phyloP scores from a whole-genome alignment of 2,888 invertebrate genomes.

The Tenthredo distinguenda region DNA sequence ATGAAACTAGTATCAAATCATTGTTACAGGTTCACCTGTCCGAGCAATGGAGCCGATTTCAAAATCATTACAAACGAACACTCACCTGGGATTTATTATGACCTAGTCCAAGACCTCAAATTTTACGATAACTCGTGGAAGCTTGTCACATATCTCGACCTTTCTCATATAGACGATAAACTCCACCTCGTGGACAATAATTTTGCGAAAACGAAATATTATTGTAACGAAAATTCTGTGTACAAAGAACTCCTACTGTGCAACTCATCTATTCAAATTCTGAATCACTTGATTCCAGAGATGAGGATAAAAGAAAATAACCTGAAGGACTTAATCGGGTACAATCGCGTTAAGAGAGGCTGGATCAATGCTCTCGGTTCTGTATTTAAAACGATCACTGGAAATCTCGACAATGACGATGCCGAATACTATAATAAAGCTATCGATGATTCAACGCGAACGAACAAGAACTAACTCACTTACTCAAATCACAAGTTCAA shows the following conservation, averaged over 20 bases:
- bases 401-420: slow-evolving; percentile 51
- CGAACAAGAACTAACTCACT: slow-evolving; percentile 53
- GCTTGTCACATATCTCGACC: slow-evolving; percentile 41
- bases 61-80: slow-evolving; percentile 39
- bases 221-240: not conserved
- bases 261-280: not conserved
- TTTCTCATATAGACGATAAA: slow-evolving; percentile 39
- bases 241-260: slow-evolving; percentile 8
- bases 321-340: not conserved
- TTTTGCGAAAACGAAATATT: slow-evolving; percentile 1
- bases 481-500: slow-evolving; percentile 60
- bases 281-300: not conserved
- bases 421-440: slow-evolving; percentile 56
- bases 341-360: slow-evolving; percentile 40
- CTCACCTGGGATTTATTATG: slow-evolving; percentile 55
- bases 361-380: slow-evolving; percentile 46
- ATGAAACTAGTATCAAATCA: no score
- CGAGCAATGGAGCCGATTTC: slow-evolving; percentile 14
- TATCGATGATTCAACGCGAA: slow-evolving; percentile 57
- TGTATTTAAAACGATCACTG: slow-evolving; percentile 42
- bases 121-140: slow-evolving; percentile 52
- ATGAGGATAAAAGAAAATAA: slow-evolving; percentile 22
- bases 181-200: slow-evolving; percentile 23
- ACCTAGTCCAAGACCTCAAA: slow-evolving; percentile 48
- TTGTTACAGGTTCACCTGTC: not conserved